Evolutionary conservation across 2,113 vertebrate genomes (phyloP).

Genomic region (Poeciliopsis prolifica): DNA sequence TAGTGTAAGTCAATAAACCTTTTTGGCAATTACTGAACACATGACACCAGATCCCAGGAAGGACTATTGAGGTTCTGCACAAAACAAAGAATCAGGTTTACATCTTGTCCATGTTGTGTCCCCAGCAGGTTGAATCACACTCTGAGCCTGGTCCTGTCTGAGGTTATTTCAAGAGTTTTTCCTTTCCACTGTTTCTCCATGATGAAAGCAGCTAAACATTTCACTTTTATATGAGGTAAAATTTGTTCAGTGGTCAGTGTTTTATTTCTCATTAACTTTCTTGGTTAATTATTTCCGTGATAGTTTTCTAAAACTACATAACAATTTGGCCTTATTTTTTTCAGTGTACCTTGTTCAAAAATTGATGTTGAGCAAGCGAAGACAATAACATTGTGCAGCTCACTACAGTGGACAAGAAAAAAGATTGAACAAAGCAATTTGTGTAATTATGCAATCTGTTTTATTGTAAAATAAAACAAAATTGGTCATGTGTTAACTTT

Average conservation of each 20-base stretch:
- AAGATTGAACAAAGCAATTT: neutral
- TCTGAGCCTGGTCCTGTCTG: neutral
- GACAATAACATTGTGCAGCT: neutral
- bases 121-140: neutral
- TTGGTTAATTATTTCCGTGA: neutral
- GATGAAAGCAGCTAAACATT: neutral
- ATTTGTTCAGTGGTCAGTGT: neutral
- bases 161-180: neutral
- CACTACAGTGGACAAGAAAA: neutral
- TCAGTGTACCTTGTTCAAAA: neutral
- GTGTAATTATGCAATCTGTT: neutral
- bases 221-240: neutral
- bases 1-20: slow-evolving; percentile 61
- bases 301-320: neutral
- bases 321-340: neutral
- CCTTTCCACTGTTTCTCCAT: neutral
- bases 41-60: slow-evolving; percentile 25
- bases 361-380: neutral
- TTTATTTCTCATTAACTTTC: neutral
- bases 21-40: slow-evolving; percentile 42
- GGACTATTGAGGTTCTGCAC: slow-evolving; percentile 28
- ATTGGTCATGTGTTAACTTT: neutral
- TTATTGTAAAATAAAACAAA: neutral
- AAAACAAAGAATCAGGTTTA: slow-evolving; percentile 33
- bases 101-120: slow-evolving; percentile 2